Conservation (phyloP, 2,797 vertebrate genomes). For the Acanthopagrus latus region DNA sequence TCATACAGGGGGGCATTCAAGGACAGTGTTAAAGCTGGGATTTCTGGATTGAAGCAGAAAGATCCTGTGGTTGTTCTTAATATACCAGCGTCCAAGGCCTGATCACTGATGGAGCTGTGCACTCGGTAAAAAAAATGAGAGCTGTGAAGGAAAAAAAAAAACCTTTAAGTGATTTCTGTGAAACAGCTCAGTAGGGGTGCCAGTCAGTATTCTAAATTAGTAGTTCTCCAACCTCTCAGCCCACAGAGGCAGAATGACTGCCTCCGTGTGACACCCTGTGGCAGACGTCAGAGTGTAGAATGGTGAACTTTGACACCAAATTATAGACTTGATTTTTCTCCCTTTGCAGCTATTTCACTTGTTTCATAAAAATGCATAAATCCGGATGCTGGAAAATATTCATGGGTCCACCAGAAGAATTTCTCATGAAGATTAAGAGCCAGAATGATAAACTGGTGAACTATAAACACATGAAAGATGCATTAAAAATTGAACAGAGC, state of each 20-base stretch:
- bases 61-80: neutral
- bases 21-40: neutral
- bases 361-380: constrained; percentile 13
- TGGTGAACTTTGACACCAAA: constrained; percentile 21
- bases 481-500: constrained; percentile 48
- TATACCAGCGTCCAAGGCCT: neutral
- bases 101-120: neutral
- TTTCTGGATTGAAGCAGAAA: neutral
- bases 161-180: neutral
- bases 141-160: neutral
- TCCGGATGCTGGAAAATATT: constrained; percentile 39
- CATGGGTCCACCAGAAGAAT: constrained; percentile 12
- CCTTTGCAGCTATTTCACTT: constrained; percentile 26
- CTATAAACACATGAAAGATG: constrained; percentile 45
- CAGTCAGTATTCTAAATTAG: neutral
- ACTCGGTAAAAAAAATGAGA: neutral
- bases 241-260: neutral
- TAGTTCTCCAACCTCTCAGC: neutral
- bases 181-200: neutral
- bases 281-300: constrained; percentile 3
- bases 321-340: constrained; percentile 8
- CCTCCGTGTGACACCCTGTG: neutral
- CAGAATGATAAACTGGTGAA: constrained; percentile 48
- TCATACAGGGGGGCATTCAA: neutral
- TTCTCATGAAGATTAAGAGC: constrained; percentile 39